phyloP scores from a whole-genome alignment of 2,797 vertebrate genomes.

The Adrianichthys oophorus region DNA sequence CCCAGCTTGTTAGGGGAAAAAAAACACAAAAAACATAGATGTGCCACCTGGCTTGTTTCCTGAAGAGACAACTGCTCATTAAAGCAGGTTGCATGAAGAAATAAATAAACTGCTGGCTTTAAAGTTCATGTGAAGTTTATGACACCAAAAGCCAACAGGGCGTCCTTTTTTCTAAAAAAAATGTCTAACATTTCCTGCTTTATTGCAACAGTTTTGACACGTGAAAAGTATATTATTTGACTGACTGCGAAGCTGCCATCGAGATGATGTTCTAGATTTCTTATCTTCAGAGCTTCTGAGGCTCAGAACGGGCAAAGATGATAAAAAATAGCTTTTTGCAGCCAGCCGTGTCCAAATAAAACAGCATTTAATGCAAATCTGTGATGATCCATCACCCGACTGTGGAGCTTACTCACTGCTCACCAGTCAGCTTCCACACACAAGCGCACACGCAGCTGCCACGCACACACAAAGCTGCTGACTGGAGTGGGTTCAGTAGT shows the following conservation, averaged over 20 bases:
- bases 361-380: conserved; percentile 58
- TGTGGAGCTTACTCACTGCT: conserved; percentile 25
- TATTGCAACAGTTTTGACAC: conserved; percentile 4
- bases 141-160: neutral
- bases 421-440: neutral
- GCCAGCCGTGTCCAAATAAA: conserved; percentile 44
- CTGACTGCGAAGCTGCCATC: conserved; percentile 6
- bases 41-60: conserved; percentile 7
- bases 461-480: conserved; percentile 31
- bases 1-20: conserved; percentile 13
- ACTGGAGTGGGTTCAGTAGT: conserved; percentile 54
- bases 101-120: conserved; percentile 1
- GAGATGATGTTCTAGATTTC: conserved; percentile 10
- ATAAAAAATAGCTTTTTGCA: conserved; percentile 43
- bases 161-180: too few species aligned
- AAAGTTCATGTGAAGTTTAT: conserved; percentile 2
- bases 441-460: conserved; percentile 15
- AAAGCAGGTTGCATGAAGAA: conserved; percentile 8
- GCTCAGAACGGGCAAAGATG: conserved; percentile 13
- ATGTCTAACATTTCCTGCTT: conserved; percentile 10
- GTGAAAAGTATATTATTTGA: neutral
- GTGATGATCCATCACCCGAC: conserved; percentile 46
- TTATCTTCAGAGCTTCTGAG: conserved; percentile 8
- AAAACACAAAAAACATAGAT: neutral
- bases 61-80: neutral